Conservation (phyloP, 2,113 vertebrate genomes). For the Galemys pyrenaicus region DNA sequence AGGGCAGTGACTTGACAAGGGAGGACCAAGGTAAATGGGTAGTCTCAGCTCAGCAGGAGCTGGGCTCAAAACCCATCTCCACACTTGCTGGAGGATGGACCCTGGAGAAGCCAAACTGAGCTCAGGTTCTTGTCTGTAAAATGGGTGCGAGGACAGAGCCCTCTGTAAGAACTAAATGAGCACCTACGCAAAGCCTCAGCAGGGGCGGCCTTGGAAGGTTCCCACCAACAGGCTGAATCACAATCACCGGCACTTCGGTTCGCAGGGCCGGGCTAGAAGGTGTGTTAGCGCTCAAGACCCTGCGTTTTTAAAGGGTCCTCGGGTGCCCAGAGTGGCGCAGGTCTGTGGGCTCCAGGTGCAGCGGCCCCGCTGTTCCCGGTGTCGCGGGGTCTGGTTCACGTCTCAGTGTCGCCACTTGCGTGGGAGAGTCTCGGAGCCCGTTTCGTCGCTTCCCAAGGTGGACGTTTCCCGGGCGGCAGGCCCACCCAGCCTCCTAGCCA, state of each 20-base stretch:
- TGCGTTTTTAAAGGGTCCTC: not conserved
- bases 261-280: no score
- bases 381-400: not conserved
- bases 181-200: not conserved
- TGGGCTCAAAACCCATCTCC: not conserved
- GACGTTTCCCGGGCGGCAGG: not conserved
- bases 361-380: rapidly evolving
- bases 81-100: not conserved
- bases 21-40: not conserved
- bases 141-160: not conserved
- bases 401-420: not conserved
- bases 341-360: not conserved
- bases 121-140: not conserved
- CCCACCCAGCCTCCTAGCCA: not conserved
- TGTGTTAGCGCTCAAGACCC: not conserved
- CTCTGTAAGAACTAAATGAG: not conserved
- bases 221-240: not conserved
- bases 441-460: not conserved
- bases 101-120: not conserved
- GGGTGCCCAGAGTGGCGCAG: not conserved
- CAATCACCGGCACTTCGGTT: not conserved
- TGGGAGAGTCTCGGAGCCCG: not conserved
- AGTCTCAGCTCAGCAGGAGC: not conserved
- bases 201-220: not conserved
- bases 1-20: not conserved